Conservation (phyloP, 2,888 invertebrate species). For the Anoncus sp. region DNA sequence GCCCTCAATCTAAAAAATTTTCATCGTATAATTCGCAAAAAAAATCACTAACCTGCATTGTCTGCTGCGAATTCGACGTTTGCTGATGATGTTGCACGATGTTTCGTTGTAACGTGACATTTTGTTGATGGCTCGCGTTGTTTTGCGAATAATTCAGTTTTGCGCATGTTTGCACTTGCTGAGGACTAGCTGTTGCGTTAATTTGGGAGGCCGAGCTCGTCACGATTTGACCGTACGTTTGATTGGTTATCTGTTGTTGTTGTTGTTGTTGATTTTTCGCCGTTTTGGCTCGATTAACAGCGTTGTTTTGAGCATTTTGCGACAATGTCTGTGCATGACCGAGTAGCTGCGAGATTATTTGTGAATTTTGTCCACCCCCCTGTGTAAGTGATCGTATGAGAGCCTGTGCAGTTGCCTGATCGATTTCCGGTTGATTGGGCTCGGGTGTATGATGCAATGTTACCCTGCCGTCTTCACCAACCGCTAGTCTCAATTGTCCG, state of each 20-base stretch:
- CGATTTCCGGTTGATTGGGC: constrained; percentile 81
- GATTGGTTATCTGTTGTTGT: constrained; percentile 53
- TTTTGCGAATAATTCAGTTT: constrained; percentile 71
- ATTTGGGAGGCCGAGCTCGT: constrained; percentile 29
- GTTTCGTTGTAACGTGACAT: constrained; percentile 54
- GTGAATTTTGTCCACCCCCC: constrained; percentile 79
- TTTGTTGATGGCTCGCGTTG: constrained; percentile 59
- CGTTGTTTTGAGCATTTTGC: constrained; percentile 66
- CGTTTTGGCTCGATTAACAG: constrained; percentile 53
- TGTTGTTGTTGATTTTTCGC: constrained; percentile 42
- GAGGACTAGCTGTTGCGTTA: constrained; percentile 74
- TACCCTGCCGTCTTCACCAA: constrained; percentile 88
- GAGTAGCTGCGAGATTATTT: constrained; percentile 80
- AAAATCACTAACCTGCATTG: constrained; percentile 34
- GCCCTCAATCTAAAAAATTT: too few species aligned
- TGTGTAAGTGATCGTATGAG: constrained; percentile 80
- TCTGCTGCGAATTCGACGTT: constrained; percentile 63
- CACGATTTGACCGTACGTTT: constrained; percentile 58
- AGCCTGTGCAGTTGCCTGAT: constrained; percentile 81
- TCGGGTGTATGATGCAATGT: constrained; percentile 87
- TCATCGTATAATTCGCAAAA: not conserved
- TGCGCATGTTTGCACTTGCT: constrained; percentile 74
- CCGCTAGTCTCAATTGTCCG: constrained; percentile 87
- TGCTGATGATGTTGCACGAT: constrained; percentile 55
- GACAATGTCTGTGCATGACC: constrained; percentile 75